Conservation (phyloP, 2,113 vertebrate species). For the Phodopus roborovskii region DNA sequence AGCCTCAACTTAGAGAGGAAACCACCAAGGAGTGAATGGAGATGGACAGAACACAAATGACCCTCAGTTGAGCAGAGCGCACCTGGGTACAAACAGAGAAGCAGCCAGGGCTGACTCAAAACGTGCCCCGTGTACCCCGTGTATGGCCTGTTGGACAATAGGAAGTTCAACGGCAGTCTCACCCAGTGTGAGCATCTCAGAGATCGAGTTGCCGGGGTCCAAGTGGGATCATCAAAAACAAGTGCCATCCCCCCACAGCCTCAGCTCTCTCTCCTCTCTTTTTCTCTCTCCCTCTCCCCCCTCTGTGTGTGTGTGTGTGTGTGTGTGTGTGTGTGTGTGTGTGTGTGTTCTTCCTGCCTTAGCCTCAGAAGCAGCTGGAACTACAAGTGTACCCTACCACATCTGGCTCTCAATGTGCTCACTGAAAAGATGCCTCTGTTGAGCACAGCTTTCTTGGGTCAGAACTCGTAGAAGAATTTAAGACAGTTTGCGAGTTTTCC, state of each 20-base stretch:
- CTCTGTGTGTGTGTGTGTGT: too few relatives aligned
- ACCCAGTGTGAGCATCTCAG: neutral
- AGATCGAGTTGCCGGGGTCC: neutral
- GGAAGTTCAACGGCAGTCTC: neutral
- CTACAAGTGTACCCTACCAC: neutral
- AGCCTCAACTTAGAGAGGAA: neutral
- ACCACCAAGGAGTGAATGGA: neutral
- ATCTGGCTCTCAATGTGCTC: rapidly evolving
- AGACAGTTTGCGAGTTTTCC: neutral
- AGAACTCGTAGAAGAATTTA: neutral
- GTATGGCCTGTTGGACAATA: neutral
- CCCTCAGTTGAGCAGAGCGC: neutral
- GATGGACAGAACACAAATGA: neutral
- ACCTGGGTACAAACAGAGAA: neutral
- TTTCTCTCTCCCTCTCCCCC: too few relatives aligned
- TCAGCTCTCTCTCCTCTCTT: neutral
- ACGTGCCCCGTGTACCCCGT: neutral
- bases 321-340: neutral
- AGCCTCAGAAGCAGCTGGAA: neutral
- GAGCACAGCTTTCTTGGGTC: neutral
- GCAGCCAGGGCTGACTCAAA: neutral
- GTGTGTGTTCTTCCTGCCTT: neutral
- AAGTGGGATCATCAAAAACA: neutral
- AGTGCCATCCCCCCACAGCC: rapidly evolving
- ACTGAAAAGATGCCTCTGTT: neutral